phyloP scores from a whole-genome alignment of 2,797 vertebrate species.

The Tachyglossus aculeatus region DNA sequence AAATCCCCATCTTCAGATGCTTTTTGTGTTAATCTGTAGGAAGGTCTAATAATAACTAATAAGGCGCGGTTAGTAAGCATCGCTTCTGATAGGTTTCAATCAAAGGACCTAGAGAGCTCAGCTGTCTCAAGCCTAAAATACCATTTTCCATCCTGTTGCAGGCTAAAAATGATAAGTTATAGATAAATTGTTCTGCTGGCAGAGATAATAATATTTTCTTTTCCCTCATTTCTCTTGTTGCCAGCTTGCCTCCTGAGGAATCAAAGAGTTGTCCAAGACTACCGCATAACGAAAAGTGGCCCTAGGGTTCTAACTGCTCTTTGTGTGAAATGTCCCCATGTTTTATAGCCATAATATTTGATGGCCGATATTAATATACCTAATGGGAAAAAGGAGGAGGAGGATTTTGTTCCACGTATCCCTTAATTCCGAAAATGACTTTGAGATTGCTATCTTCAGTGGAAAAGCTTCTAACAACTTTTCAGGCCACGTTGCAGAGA shows the following conservation, averaged over 20 bases:
- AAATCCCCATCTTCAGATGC: constrained; percentile 33
- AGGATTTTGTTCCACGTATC: no score
- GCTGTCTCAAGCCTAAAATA: not conserved
- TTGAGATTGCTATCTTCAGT: no score
- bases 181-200: not conserved
- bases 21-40: constrained; percentile 14
- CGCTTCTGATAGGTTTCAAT: not conserved
- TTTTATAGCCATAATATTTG: no score
- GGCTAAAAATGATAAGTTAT: constrained; percentile 6
- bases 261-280: no score
- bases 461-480: no score
- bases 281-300: no score
- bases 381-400: no score
- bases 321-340: no score
- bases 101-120: not conserved
- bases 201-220: not conserved
- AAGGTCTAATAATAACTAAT: constrained; percentile 19
- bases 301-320: no score
- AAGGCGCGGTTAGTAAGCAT: not conserved
- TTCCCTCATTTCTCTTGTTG: not conserved
- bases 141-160: not conserved
- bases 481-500: no score
- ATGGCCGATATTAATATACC: no score
- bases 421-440: no score
- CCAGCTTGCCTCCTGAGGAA: rapidly evolving